A percentile compares a stretch with the other conserved stretches of the same genome.
phyloP scores from a whole-genome alignment of 2,888 invertebrate genomes.

The Coelogynopora nodosa region DNA sequence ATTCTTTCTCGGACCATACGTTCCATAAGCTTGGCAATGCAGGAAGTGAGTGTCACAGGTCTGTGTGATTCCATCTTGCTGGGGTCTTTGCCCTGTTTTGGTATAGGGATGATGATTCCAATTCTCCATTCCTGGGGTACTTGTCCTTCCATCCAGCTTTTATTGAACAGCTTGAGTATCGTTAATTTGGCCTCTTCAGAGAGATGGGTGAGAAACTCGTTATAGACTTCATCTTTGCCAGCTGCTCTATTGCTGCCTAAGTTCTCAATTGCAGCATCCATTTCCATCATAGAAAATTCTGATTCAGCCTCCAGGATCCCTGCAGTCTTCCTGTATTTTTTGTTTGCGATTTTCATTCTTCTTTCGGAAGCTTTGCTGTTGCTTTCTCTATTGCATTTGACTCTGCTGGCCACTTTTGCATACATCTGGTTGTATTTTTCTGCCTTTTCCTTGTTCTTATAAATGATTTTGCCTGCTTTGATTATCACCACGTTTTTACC shows the following conservation, averaged over 20 bases:
- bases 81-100: neutral
- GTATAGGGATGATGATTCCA: neutral
- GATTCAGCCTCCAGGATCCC: neutral
- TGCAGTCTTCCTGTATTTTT: constrained; percentile 9
- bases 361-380: neutral
- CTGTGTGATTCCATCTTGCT: constrained; percentile 24
- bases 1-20: neutral
- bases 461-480: constrained; percentile 22
- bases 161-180: neutral
- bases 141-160: constrained; percentile 1
- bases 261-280: neutral
- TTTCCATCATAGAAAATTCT: constrained; percentile 9
- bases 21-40: constrained; percentile 22
- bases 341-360: neutral
- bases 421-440: constrained; percentile 8
- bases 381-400: neutral
- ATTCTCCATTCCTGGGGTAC: neutral
- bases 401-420: neutral
- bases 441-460: neutral
- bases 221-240: neutral
- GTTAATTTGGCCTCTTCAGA: neutral
- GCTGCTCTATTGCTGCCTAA: constrained; percentile 31
- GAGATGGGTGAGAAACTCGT: constrained; percentile 16
- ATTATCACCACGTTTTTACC: neutral
- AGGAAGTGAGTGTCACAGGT: constrained; percentile 34